Evolutionary conservation across 2,797 vertebrate species (phyloP).

Genomic region (Diplodus sargus): DNA sequence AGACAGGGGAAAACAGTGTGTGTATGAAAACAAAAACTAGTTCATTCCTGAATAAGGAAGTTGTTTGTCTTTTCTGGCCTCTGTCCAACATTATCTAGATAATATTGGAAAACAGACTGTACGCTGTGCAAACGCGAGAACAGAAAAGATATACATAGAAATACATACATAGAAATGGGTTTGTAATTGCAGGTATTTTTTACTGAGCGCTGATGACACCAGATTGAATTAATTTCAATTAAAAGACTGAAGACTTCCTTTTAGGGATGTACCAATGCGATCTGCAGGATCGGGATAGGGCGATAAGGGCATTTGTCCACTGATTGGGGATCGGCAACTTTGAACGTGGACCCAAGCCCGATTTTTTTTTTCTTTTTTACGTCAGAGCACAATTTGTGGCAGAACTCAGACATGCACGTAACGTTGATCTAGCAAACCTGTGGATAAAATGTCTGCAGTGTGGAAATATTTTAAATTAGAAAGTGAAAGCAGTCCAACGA

Average conservation of each 20-base stretch:
- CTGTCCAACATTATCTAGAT: slow-evolving; percentile 9
- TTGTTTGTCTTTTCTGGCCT: slow-evolving; percentile 40
- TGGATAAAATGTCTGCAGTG: too few species aligned
- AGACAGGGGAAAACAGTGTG: slow-evolving; percentile 8
- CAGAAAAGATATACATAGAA: not conserved
- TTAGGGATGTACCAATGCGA: too few species aligned
- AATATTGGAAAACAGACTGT: slow-evolving; percentile 14
- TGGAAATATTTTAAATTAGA: too few species aligned
- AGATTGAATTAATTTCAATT: not conserved
- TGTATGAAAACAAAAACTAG: slow-evolving; percentile 38
- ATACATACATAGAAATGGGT: not conserved
- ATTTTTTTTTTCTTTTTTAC: too few species aligned
- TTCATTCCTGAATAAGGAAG: slow-evolving; percentile 31
- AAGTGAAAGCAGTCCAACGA: too few species aligned
- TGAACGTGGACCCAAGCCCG: too few species aligned
- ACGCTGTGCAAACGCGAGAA: not conserved
- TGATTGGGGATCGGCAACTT: too few species aligned
- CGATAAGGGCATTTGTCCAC: too few species aligned
- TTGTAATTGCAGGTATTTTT: not conserved
- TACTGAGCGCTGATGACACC: not conserved
- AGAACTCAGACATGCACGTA: too few species aligned
- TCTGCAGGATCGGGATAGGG: too few species aligned
- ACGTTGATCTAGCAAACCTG: too few species aligned
- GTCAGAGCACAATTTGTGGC: too few species aligned
- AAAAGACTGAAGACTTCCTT: not conserved